Evolutionary conservation across 2,113 vertebrate genomes (phyloP).

Genomic region (Dendrocopos noguchii): DNA sequence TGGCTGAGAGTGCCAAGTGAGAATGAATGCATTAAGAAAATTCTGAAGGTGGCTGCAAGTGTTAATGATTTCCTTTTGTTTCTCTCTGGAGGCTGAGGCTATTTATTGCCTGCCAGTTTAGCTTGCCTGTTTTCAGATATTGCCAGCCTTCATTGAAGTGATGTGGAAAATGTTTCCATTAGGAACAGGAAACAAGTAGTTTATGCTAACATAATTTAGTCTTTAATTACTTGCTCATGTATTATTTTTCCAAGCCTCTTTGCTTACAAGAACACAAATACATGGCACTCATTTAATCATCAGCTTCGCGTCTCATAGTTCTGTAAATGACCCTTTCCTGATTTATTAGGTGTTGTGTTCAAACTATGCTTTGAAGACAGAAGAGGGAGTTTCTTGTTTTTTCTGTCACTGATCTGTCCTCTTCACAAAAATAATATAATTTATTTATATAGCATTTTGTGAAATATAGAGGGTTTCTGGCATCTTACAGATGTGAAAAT

Average conservation of each 20-base stretch:
- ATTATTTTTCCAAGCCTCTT: neutral
- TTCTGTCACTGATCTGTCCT: neutral
- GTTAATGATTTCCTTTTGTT: slow-evolving; percentile 2
- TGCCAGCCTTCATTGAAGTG: neutral
- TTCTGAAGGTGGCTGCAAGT: neutral
- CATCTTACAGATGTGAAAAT: neutral
- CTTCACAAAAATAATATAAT: neutral
- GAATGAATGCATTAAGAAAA: neutral
- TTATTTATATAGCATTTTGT: neutral
- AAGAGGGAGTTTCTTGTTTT: neutral
- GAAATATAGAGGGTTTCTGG: neutral
- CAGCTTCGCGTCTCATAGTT: neutral
- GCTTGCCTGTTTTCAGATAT: neutral
- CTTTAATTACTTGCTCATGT: neutral
- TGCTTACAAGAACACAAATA: neutral
- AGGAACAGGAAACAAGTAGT: neutral
- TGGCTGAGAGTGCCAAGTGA: neutral
- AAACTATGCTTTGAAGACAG: neutral
- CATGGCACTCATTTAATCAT: neutral
- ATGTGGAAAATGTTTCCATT: slow-evolving; percentile 12
- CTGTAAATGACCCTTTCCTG: neutral
- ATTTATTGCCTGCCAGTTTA: neutral
- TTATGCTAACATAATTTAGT: neutral
- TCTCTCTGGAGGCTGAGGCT: neutral
- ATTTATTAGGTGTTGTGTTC: neutral